phyloP scores from a whole-genome alignment of 2,797 vertebrate genomes.

The Molossus molossus region DNA sequence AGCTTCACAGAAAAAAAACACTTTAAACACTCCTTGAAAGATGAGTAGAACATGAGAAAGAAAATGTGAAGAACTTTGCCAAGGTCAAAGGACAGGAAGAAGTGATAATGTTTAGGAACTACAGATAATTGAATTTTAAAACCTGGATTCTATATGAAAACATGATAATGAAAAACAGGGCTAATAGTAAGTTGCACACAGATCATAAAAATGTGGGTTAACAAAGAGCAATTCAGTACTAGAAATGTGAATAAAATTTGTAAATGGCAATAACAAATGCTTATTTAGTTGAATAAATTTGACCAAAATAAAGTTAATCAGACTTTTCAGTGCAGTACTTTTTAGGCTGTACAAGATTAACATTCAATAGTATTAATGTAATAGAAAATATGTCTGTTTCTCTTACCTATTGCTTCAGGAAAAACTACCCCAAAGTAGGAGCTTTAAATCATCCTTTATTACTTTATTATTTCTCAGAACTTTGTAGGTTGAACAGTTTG shows the following conservation, averaged over 20 bases:
- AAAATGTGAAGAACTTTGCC: neutral
- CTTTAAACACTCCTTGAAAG: neutral
- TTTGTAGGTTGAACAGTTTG: neutral
- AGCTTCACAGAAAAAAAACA: neutral
- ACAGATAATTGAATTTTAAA: neutral
- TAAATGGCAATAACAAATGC: neutral
- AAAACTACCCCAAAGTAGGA: neutral
- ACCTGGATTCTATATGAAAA: neutral
- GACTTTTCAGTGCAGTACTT: neutral
- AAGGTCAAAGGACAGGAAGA: neutral
- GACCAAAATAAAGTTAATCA: conserved; percentile 6
- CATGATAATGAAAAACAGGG: neutral
- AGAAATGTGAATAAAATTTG: neutral
- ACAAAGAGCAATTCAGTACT: neutral
- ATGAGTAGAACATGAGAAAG: neutral
- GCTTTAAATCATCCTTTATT: neutral
- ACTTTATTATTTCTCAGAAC: neutral
- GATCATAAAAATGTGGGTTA: neutral
- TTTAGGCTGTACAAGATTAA: neutral
- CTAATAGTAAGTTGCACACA: neutral
- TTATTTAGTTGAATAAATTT: conserved; percentile 7
- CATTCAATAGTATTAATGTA: neutral
- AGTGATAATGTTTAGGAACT: neutral
- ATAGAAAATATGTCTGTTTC: neutral
- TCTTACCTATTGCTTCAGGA: neutral